Conservation (phyloP, 2,888 invertebrate species). For the Coleophora deauratella region DNA sequence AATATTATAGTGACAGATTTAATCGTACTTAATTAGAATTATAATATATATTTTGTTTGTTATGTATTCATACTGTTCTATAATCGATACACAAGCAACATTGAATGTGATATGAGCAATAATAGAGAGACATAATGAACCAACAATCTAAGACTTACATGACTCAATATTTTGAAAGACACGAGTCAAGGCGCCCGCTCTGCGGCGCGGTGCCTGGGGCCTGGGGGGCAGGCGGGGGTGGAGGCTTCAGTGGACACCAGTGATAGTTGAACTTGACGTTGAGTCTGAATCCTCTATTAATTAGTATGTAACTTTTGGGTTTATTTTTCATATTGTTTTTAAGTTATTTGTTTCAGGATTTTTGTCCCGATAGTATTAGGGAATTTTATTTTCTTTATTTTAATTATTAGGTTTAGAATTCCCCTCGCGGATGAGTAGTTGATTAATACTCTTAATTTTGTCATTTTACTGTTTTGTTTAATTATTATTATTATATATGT, state of each 20-base stretch:
- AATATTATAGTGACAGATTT: slow-evolving; percentile 34
- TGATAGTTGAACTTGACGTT: slow-evolving; percentile 55
- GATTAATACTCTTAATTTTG: slow-evolving; percentile 69
- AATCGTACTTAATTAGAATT: slow-evolving; percentile 71
- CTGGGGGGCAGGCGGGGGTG: slow-evolving; percentile 17
- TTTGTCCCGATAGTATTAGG: slow-evolving; percentile 74
- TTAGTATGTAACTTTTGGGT: slow-evolving; percentile 73
- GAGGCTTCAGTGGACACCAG: slow-evolving; percentile 30
- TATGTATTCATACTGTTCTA: slow-evolving; percentile 59
- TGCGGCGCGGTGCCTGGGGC: slow-evolving; percentile 21
- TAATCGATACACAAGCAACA: slow-evolving; percentile 50
- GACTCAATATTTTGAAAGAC: slow-evolving; percentile 45
- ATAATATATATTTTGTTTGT: slow-evolving; percentile 64
- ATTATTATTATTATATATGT: slow-evolving; percentile 40
- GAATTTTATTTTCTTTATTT: slow-evolving; percentile 73
- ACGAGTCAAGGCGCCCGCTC: too few species aligned
- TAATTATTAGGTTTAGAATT: slow-evolving; percentile 61
- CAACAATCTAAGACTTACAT: slow-evolving; percentile 46
- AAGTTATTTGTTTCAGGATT: slow-evolving; percentile 74
- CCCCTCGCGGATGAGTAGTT: slow-evolving; percentile 59
- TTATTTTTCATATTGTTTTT: slow-evolving; percentile 73
- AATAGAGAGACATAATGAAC: slow-evolving; percentile 58
- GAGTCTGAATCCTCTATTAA: slow-evolving; percentile 70
- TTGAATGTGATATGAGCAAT: slow-evolving; percentile 71
- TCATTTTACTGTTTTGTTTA: slow-evolving; percentile 68